Percentiles rank a stretch among this genome's conserved stretches.
Evolutionary conservation across 2,888 invertebrate species (phyloP).

Genomic region (Phyllotreta striolata): DNA sequence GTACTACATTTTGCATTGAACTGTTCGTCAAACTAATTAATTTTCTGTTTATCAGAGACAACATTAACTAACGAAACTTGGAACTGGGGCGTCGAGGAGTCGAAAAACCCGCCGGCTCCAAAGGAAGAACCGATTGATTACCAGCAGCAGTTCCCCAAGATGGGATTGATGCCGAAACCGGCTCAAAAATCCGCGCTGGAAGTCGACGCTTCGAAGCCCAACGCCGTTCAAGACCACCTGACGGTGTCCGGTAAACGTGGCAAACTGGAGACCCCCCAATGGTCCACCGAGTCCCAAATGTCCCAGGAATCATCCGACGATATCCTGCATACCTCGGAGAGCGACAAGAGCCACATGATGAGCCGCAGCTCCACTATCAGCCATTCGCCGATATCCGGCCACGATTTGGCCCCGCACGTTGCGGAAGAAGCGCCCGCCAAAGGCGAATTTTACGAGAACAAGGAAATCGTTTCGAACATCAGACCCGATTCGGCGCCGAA

Average conservation of each 20-base stretch:
- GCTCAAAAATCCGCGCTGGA: slow-evolving; percentile 54
- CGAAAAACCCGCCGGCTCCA: slow-evolving; percentile 35
- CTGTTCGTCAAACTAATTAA: neutral
- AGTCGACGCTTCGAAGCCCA: slow-evolving; percentile 47
- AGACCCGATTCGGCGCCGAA: slow-evolving; percentile 55
- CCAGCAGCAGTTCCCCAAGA: slow-evolving; percentile 60
- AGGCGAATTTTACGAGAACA: slow-evolving; percentile 49
- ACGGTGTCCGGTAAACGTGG: slow-evolving; percentile 45
- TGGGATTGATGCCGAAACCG: slow-evolving; percentile 55
- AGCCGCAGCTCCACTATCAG: slow-evolving; percentile 63
- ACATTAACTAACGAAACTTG: slow-evolving; percentile 69
- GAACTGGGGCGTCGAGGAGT: slow-evolving; percentile 70
- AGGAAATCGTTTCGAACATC: slow-evolving; percentile 50
- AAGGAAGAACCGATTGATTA: slow-evolving; percentile 32
- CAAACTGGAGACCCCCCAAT: slow-evolving; percentile 65
- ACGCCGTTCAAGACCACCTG: slow-evolving; percentile 30
- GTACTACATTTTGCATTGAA: slow-evolving; percentile 22
- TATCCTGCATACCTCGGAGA: slow-evolving; percentile 68
- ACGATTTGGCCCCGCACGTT: slow-evolving; percentile 26
- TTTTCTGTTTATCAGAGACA: slow-evolving; percentile 60
- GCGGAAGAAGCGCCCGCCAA: slow-evolving; percentile 33
- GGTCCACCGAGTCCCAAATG: slow-evolving; percentile 73
- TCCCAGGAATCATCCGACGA: slow-evolving; percentile 73
- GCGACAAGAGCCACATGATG: slow-evolving; percentile 68
- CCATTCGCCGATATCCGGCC: slow-evolving; percentile 55